Base-by-base conservation (phyloP, 2,113 vertebrate genomes). In the Gobio gobio region DNA sequence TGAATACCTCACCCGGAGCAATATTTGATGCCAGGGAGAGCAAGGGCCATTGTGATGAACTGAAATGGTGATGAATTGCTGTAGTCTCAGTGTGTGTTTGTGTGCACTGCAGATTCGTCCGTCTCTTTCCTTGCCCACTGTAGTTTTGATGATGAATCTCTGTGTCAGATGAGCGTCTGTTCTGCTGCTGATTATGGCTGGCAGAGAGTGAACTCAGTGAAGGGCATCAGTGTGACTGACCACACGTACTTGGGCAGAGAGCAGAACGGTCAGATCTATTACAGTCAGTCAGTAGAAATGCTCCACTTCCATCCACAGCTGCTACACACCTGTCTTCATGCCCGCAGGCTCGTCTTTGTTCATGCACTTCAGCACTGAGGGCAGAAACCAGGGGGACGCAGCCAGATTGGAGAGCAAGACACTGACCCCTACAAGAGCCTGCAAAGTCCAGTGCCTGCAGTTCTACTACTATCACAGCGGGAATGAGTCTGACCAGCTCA, bases 391-490 rank as follows among this genome's bases (percentile, higher is more conserved):
- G 43, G 91, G 90, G 36, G 87, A 26, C 49, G 88, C 24, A 2
- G 94, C 94, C 18, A 0, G 82, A 22, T 86, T 96, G 85, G 93
- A 95, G 89, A 96, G 93, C 68, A 88, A 93, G 75, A 84, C 66
- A 7, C 51, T 95, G 3, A 95, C 94, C 80, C 95, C 95, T 4
- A 95, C 93, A 79, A 93, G 94, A 86, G 87, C 85, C 2, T 95
- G 74, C 2, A 77, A 36, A 56, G 47, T 94, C 77, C 96, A 96
- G 86, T 96, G 96, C 61, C 81, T 96, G 83, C 91, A 96, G 59
- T 96, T 96, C 88, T 96, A 93, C 86, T 91, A 95, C 40, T 95
- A 93, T 29, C 91, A 93, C 88, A 96, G 91, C 0, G 93, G 95
- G 13, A 87, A 84, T 0, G 58, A 86, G 87, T 86, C 29, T 0